phyloP scores from a whole-genome alignment of 2,888 invertebrate genomes.

The Rhagium mordax region DNA sequence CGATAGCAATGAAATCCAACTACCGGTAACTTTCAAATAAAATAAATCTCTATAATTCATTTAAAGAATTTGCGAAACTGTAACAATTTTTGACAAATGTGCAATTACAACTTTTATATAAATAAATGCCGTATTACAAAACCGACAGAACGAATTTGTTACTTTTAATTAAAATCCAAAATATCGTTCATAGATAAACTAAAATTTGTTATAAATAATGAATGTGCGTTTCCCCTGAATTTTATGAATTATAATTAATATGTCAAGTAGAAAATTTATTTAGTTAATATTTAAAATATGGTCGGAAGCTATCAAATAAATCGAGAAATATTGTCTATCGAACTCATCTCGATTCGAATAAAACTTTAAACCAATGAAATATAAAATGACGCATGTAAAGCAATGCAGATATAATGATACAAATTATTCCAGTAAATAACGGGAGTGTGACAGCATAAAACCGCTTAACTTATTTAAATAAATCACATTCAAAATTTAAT shows the following conservation, averaged over 20 bases:
- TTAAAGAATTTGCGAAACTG: neutral
- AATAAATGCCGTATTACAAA: neutral
- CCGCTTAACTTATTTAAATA: slow-evolving; percentile 48
- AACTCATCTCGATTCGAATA: neutral
- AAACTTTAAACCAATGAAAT: neutral
- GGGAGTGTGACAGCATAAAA: slow-evolving; percentile 26
- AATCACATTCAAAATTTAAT: slow-evolving; percentile 50
- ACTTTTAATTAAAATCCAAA: slow-evolving; percentile 26
- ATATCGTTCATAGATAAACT: neutral
- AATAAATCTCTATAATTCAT: neutral
- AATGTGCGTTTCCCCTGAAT: neutral
- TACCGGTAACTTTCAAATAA: neutral
- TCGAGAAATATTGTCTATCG: neutral
- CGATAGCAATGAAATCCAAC: no score
- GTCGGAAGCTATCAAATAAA: slow-evolving; percentile 10
- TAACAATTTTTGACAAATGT: neutral
- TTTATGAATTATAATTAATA: slow-evolving; percentile 22
- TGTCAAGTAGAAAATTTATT: slow-evolving; percentile 13
- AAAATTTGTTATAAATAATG: slow-evolving; percentile 17
- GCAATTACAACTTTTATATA: neutral
- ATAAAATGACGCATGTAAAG: neutral
- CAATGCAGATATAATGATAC: slow-evolving; percentile 3
- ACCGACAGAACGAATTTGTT: slow-evolving; percentile 2
- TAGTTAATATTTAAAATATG: slow-evolving; percentile 9
- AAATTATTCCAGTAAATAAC: slow-evolving; percentile 14